Evolutionary conservation across 2,888 invertebrate genomes (phyloP).

Genomic region (Pseudococcus viburni): DNA sequence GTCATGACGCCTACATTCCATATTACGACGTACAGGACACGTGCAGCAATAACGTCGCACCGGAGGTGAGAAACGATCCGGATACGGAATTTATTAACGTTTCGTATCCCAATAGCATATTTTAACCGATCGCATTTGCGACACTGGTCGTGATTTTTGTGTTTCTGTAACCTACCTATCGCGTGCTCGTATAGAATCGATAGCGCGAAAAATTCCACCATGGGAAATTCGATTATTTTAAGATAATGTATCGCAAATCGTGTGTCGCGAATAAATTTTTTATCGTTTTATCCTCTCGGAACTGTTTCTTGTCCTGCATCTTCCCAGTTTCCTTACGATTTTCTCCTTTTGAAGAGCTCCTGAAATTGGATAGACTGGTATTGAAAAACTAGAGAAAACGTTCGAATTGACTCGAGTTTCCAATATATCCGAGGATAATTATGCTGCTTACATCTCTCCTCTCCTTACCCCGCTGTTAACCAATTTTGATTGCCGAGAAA

Average conservation of each 20-base stretch:
- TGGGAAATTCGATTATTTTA: neutral
- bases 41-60: slow-evolving; percentile 26
- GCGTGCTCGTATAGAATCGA: neutral
- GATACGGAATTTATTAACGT: slow-evolving; percentile 25
- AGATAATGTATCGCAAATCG: slow-evolving; percentile 14
- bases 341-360: too few relatives aligned
- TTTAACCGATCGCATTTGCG: neutral
- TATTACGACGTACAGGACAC: slow-evolving; percentile 55
- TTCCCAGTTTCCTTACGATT: neutral
- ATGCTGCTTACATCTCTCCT: too few relatives aligned
- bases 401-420: too few relatives aligned
- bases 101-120: slow-evolving; percentile 14
- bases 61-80: slow-evolving; percentile 60
- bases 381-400: too few relatives aligned
- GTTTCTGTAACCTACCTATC: neutral
- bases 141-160: too few relatives aligned
- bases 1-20: slow-evolving; percentile 63
- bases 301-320: neutral
- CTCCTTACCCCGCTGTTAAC: too few relatives aligned
- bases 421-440: too few relatives aligned
- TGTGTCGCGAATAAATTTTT: slow-evolving; percentile 31
- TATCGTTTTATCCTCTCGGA: neutral
- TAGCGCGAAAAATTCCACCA: neutral
- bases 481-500: too few relatives aligned
- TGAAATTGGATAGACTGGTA: too few relatives aligned